These are phyloP conservation scores for Brachionus rubens DNA, from an alignment of 1,140 invertebrate species.

Conservation along the genomic window DNA sequence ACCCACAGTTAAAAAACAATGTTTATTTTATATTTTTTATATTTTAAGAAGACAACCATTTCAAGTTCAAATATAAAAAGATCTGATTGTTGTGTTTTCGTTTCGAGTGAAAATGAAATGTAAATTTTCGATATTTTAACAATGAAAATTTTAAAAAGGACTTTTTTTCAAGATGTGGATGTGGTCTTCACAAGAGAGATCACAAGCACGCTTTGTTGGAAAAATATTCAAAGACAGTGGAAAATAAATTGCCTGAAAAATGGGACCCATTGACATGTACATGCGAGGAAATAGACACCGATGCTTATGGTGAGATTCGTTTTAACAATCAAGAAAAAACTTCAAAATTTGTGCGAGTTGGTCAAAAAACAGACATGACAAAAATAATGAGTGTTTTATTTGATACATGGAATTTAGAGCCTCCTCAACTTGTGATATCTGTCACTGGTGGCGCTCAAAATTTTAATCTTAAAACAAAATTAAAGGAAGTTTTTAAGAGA, in stretches of 20 bases:
- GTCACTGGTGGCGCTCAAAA: conserved; percentile 62
- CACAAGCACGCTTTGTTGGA: neutral
- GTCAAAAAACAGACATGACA: conserved; percentile 53
- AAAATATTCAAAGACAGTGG: neutral
- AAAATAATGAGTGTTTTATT: conserved; percentile 55
- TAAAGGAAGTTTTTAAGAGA: conserved; percentile 57
- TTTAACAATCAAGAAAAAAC: conserved; percentile 25
- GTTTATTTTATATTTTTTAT: too few relatives aligned
- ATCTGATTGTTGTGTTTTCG: too few relatives aligned
- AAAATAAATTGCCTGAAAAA: neutral
- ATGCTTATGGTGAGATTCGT: conserved; percentile 24
- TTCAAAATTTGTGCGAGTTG: conserved; percentile 57
- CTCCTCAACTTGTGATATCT: conserved; percentile 61
- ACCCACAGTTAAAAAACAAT: too few relatives aligned
- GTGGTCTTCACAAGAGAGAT: neutral
- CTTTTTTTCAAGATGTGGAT: conserved; percentile 21
- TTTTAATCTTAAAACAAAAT: conserved; percentile 57
- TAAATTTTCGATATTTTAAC: too few relatives aligned
- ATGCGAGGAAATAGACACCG: conserved; percentile 1
- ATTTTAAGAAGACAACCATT: too few relatives aligned
- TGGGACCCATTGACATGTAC: neutral
- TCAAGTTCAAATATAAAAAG: too few relatives aligned
- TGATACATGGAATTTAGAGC: conserved; percentile 56
- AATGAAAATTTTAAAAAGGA: too few relatives aligned
- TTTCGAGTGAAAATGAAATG: too few relatives aligned